These are phyloP conservation scores for Drosophila lutescens DNA, from an alignment of 2,888 invertebrate species.

Conservation along the genomic window DNA sequence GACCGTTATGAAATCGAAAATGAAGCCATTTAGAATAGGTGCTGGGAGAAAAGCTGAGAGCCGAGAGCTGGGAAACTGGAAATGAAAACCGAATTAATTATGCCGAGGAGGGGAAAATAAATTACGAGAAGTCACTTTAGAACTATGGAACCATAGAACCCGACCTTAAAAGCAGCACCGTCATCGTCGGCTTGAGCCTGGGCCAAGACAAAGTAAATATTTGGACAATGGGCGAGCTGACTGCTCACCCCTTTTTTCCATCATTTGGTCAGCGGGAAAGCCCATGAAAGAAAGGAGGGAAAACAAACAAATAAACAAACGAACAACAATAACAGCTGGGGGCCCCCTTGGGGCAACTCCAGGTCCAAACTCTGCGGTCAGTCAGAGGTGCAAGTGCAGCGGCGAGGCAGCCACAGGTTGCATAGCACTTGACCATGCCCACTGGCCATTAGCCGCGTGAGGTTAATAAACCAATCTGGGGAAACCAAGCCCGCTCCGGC, in stretches of 20 bases:
- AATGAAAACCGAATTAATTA: conserved; percentile 72
- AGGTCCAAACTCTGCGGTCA: conserved; percentile 24
- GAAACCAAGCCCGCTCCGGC: conserved; percentile 38
- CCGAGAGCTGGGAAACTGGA: conserved; percentile 4
- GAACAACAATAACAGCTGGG: conserved; percentile 42
- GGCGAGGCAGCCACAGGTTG: conserved; percentile 36
- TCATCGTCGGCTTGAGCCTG: conserved; percentile 61
- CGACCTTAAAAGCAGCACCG: conserved; percentile 65
- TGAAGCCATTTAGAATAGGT: conserved; percentile 64
- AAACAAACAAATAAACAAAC: conserved; percentile 18
- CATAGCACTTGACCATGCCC: conserved; percentile 59
- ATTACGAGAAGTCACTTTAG: conserved; percentile 66
- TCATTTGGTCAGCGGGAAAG: conserved; percentile 37
- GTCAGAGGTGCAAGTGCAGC: conserved; percentile 72
- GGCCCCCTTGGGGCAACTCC: conserved; percentile 10
- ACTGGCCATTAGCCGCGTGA: conserved; percentile 59
- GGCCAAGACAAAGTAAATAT: conserved; percentile 63
- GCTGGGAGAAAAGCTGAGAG: conserved; percentile 12
- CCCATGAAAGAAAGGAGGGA: conserved; percentile 32
- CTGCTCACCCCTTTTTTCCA: conserved; percentile 6
- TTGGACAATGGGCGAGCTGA: conserved; percentile 66
- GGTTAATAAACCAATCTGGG: conserved; percentile 62
- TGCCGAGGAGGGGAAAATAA: conserved; percentile 59
- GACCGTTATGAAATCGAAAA: conserved; percentile 69
- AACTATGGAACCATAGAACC: conserved; percentile 34